These are phyloP conservation scores for Bolinopsis microptera DNA, from an alignment of 37 sponge, comb jelly and placozoan species.

Conservation along the genomic window DNA sequence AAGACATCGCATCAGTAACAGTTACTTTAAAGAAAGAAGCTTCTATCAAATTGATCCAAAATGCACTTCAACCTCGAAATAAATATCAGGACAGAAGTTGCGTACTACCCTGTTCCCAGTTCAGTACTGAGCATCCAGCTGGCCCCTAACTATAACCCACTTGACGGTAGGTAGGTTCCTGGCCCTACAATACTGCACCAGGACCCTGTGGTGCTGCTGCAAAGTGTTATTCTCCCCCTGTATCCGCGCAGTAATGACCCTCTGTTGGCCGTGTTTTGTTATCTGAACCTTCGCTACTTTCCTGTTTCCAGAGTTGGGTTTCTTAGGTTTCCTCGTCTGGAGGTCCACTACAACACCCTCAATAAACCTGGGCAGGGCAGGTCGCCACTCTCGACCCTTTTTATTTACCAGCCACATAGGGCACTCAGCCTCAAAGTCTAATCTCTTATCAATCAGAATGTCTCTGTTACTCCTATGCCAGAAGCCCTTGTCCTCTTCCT, in stretches of 20 bases:
- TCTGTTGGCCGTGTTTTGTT: neutral
- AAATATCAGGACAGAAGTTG: no score
- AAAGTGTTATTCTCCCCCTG: constrained; percentile 21
- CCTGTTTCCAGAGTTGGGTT: constrained; percentile 53
- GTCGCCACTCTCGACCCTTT: constrained; percentile 15
- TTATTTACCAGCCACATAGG: neutral
- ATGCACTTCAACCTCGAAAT: no score
- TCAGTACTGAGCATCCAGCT: constrained; percentile 48
- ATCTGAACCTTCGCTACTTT: constrained; percentile 30
- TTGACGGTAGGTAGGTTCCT: neutral
- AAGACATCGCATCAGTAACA: no score
- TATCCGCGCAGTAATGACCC: neutral
- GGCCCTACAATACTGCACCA: neutral
- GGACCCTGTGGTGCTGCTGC: neutral
- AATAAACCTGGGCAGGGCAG: constrained; percentile 27
- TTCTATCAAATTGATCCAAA: no score
- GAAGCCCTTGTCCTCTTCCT: neutral
- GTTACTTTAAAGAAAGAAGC: no score
- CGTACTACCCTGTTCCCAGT: no score
- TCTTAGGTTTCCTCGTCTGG: constrained; percentile 8
- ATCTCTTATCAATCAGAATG: neutral
- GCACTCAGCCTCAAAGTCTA: constrained; percentile 35
- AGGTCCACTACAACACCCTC: constrained; percentile 19
- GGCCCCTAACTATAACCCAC: constrained; percentile 26
- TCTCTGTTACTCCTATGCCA: constrained; percentile 13